A percentile compares a stretch with the other conserved stretches of the same genome.
phyloP scores from a whole-genome alignment of 1,140 invertebrate species.

The Hypothenemus hampei region DNA sequence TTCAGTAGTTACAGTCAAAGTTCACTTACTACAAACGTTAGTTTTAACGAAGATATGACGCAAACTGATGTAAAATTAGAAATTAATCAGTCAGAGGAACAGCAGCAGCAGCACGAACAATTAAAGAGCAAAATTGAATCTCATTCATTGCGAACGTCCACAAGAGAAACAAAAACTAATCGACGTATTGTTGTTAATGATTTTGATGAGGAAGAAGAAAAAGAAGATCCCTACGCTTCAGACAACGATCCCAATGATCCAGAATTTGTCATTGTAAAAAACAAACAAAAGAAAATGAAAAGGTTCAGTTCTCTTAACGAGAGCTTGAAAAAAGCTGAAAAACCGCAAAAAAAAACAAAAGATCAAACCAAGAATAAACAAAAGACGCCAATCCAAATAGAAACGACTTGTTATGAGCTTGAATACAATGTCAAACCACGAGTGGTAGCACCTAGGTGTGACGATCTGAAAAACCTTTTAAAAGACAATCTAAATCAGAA shows the following conservation, averaged over 20 bases:
- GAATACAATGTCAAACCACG: conserved; percentile 43
- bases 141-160: too few species aligned
- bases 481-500: conserved; percentile 22
- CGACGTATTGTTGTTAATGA: too few species aligned
- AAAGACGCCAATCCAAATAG: conserved; percentile 1
- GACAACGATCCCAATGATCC: conserved; percentile 35
- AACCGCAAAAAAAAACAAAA: conserved; percentile 18
- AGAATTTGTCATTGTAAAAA: conserved; percentile 27
- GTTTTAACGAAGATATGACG: too few species aligned
- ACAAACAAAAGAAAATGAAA: not conserved
- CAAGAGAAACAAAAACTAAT: too few species aligned
- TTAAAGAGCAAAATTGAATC: too few species aligned
- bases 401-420: conserved; percentile 33
- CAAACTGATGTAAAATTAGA: too few species aligned
- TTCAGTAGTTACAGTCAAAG: not conserved
- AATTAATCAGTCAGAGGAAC: too few species aligned
- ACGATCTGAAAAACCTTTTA: conserved; percentile 36
- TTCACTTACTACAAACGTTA: too few species aligned
- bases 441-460: conserved; percentile 34
- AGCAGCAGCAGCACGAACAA: too few species aligned
- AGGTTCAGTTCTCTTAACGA: not conserved
- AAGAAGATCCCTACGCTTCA: conserved; percentile 37
- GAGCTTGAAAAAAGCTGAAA: not conserved
- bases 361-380: conserved; percentile 16
- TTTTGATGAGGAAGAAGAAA: conserved; percentile 35